Conservation (phyloP, 2,888 invertebrate genomes). For the Steromphala cineraria region DNA sequence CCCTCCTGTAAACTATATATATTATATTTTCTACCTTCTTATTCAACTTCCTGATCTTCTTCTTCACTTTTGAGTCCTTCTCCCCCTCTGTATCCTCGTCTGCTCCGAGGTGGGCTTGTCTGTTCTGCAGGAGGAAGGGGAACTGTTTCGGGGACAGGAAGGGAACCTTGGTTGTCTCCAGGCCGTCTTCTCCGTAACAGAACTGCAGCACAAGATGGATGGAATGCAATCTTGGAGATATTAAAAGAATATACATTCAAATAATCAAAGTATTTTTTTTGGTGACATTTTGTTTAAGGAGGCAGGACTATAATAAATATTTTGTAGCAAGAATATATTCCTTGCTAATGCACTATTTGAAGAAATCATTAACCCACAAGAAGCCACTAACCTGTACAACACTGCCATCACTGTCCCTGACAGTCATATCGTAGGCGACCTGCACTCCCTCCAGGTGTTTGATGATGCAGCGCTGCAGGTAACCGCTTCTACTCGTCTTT, state of each 20-base stretch:
- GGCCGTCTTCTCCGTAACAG: constrained; percentile 76
- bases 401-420: constrained; percentile 94
- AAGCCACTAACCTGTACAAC: constrained; percentile 84
- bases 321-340: no score
- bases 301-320: no score
- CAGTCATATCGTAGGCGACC: constrained; percentile 94
- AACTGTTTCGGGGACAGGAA: constrained; percentile 87
- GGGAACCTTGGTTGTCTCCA: constrained; percentile 90
- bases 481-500: constrained; percentile 98
- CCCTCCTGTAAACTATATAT: no score
- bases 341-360: not conserved
- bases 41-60: constrained; percentile 75
- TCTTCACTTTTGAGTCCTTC: constrained; percentile 76
- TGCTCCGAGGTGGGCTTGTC: constrained; percentile 74
- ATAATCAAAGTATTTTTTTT: no score
- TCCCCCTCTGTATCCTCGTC: not conserved
- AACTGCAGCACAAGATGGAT: constrained; percentile 78
- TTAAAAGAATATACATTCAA: no score
- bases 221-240: no score
- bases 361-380: not conserved
- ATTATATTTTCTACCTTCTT: constrained; percentile 18
- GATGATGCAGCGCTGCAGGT: constrained; percentile 95
- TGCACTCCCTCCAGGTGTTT: constrained; percentile 98
- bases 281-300: no score
- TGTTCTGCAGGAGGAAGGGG: constrained; percentile 88